phyloP scores from a whole-genome alignment of 2,888 invertebrate species.

The Vesta saturnalis region DNA sequence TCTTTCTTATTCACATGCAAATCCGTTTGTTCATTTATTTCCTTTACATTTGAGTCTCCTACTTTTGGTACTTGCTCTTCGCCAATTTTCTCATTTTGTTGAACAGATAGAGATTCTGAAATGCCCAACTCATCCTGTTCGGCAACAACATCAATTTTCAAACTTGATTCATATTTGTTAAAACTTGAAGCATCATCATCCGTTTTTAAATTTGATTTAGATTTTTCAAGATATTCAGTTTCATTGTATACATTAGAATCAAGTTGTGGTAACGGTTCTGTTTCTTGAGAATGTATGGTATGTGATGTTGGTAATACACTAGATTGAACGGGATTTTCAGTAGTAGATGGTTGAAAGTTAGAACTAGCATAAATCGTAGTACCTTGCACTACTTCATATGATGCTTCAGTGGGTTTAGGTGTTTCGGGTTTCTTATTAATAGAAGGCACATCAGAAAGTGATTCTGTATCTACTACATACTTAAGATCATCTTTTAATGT shows the following conservation, averaged over 20 bases:
- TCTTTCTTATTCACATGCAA: neutral
- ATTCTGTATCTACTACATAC: slow-evolving; percentile 62
- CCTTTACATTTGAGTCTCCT: no score
- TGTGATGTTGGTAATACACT: neutral
- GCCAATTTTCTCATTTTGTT: no score
- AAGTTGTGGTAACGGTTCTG: slow-evolving; percentile 4
- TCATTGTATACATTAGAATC: neutral
- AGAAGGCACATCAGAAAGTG: slow-evolving; percentile 47
- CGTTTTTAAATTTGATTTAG: no score
- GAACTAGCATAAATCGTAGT: slow-evolving; percentile 67
- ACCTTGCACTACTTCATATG: slow-evolving; percentile 71
- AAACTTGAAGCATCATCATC: no score
- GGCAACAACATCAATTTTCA: no score
- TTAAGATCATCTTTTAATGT: slow-evolving; percentile 61
- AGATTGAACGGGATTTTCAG: slow-evolving; percentile 9
- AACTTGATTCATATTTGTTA: no score
- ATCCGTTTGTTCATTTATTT: no score
- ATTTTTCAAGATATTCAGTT: neutral
- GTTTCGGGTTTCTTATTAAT: slow-evolving; percentile 27
- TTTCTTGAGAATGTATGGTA: slow-evolving; percentile 4
- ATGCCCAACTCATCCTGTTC: no score
- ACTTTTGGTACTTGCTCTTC: no score
- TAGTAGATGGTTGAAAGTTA: slow-evolving; percentile 23
- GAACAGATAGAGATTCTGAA: no score
- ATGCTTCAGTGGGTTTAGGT: slow-evolving; percentile 50